A percentile compares a stretch with the other conserved stretches of the same genome.
Evolutionary conservation across 2,888 invertebrate genomes (phyloP).

Genomic region (Alitta virens): DNA sequence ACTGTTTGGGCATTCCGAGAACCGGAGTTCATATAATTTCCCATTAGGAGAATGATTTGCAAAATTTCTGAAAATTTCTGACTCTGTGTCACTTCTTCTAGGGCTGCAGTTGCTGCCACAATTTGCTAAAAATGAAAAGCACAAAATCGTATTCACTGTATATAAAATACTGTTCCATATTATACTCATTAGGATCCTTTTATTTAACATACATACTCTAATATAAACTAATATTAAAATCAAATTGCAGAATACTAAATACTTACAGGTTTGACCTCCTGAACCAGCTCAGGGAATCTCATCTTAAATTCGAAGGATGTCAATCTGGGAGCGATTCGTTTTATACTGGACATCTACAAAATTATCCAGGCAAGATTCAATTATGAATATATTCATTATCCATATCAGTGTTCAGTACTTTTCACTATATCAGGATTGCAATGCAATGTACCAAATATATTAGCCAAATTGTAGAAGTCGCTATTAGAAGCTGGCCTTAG

Average conservation of each 20-base stretch:
- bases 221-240: too few species aligned
- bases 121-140: constrained; percentile 68
- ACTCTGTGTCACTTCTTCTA: constrained; percentile 87
- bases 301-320: constrained; percentile 88
- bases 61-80: constrained; percentile 86
- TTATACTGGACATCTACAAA: constrained; percentile 76
- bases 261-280: constrained; percentile 82
- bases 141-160: neutral
- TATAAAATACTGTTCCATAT: neutral
- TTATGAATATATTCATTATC: too few species aligned
- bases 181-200: neutral
- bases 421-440: too few species aligned
- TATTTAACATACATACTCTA: neutral
- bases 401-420: too few species aligned
- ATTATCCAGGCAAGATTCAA: too few species aligned
- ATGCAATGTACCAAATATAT: too few species aligned
- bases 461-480: too few species aligned
- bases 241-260: too few species aligned
- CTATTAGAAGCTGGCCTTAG: too few species aligned
- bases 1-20: constrained; percentile 87
- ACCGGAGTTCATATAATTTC: constrained; percentile 96
- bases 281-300: constrained; percentile 80
- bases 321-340: constrained; percentile 79
- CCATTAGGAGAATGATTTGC: constrained; percentile 83
- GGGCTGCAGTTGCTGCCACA: constrained; percentile 91